These are phyloP conservation scores for Gymnoscopelus microlampas DNA, from an alignment of 2,797 vertebrate genomes.

Conservation along the genomic window DNA sequence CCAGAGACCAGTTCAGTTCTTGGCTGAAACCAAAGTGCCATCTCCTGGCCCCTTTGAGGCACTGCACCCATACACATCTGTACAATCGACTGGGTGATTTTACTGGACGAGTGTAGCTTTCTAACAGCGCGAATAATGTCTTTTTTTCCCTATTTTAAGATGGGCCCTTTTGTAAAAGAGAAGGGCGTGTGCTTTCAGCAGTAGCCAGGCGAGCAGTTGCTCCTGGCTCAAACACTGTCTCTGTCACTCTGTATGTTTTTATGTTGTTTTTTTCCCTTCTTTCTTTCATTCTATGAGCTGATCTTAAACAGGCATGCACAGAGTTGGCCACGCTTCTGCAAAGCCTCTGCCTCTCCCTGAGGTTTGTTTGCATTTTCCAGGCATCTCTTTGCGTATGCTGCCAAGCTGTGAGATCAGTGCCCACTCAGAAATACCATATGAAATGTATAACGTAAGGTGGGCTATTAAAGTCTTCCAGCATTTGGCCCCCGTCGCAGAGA, in stretches of 20 bases:
- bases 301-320: constrained; percentile 72
- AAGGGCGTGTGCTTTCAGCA: constrained; percentile 67
- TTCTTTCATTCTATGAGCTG: constrained; percentile 47
- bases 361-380: constrained; percentile 78
- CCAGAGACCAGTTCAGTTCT: constrained; percentile 35
- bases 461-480: constrained; percentile 67
- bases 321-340: constrained; percentile 74
- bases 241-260: constrained; percentile 11
- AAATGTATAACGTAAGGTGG: constrained; percentile 74
- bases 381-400: constrained; percentile 72
- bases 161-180: constrained; percentile 52
- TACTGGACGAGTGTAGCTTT: constrained; percentile 47
- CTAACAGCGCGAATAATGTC: constrained; percentile 60
- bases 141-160: constrained; percentile 61
- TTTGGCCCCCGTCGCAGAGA: constrained; percentile 71
- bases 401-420: constrained; percentile 81
- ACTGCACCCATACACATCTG: constrained; percentile 50
- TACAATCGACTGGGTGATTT: constrained; percentile 60
- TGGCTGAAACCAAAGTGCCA: constrained; percentile 84
- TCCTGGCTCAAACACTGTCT: constrained; percentile 61
- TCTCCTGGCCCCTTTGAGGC: constrained; percentile 69
- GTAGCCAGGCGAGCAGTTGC: constrained; percentile 65
- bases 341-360: constrained; percentile 66
- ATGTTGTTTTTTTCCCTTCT: constrained; percentile 1
- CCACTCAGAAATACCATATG: constrained; percentile 77